Base-by-base conservation (phyloP, 2,888 invertebrate species). In the Arenicola marina region DNA sequence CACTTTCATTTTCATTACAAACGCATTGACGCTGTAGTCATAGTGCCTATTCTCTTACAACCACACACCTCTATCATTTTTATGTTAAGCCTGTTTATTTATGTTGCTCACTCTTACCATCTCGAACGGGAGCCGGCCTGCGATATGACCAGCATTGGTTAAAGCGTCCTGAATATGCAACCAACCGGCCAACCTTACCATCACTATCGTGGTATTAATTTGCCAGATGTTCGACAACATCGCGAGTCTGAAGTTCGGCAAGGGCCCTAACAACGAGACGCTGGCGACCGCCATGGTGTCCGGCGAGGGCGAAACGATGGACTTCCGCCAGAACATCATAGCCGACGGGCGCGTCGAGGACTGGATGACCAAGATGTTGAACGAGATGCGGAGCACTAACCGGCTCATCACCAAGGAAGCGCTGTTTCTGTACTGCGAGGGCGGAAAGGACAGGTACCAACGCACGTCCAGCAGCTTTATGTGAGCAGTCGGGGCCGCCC, bases 161-260 rank as follows among this genome's bases (percentile, higher is more conserved):
- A n/a, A n/a, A n/a, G n/a, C n/a, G n/a, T n/a, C n/a, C n/a, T n/a
- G n/a, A n/a, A n/a, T n/a, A n/a, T n/a, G n/a, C n/a, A n/a, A n/a
- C n/a, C n/a, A n/a, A n/a, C n/a, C n/a, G n/a, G n/a, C n/a, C n/a
- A n/a, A n/a, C n/a, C n/a, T n/a, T n/a, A n/a, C n/a, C n/a, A n/a
- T n/a, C n/a, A n/a, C n/a, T n/a, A n/a, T n/a, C n/a, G n/a, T n/a
- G n/a, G n/a, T n/a, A 34, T 34, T 53, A 32, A n/a, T n/a, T n/a
- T 65, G 71, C 21, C 82, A 91, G 89, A 95, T 95, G 93, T 95
- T 92, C 82, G 94, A 95, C 82, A 95, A 95, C 77, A 89, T 95
- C 33, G 89, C 90, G 72, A 87, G 90, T 24, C 85, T 95, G 66
- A 87, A 88, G 33, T 86, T 95, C 71, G 86, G 86, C 29, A 87